phyloP scores from a whole-genome alignment of 2,113 vertebrate genomes.

The Oreocharis arfaki region DNA sequence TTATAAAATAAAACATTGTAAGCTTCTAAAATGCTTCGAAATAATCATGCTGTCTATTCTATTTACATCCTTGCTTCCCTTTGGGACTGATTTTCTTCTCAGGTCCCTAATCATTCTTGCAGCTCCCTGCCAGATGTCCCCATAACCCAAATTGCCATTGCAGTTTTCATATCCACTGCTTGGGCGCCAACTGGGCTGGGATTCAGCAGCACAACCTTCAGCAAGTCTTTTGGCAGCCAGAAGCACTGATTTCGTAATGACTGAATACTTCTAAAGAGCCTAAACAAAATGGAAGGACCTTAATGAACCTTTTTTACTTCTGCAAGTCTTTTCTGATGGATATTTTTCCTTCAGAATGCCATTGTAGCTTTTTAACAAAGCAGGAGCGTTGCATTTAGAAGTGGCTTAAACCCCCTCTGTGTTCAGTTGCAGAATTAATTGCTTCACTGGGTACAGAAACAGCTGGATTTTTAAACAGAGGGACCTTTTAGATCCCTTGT shows the following conservation, averaged over 20 bases:
- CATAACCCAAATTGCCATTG: background rate
- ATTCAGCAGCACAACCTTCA: slow-evolving; percentile 61
- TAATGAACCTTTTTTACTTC: slow-evolving; percentile 61
- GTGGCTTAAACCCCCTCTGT: background rate
- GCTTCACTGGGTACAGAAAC: background rate
- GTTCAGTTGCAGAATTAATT: background rate
- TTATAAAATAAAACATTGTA: background rate
- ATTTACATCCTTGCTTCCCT: background rate
- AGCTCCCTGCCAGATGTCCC: background rate
- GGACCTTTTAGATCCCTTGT: background rate
- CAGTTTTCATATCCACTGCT: background rate
- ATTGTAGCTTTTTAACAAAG: slow-evolving; percentile 14
- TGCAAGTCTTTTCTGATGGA: slow-evolving; percentile 25
- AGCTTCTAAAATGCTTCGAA: background rate
- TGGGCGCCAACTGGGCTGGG: slow-evolving; percentile 51
- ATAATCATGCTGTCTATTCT: background rate
- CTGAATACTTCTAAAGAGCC: slow-evolving; percentile 40
- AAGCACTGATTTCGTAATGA: slow-evolving; percentile 55
- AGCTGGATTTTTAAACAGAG: slow-evolving; percentile 4
- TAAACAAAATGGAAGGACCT: slow-evolving; percentile 52
- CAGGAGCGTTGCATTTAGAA: background rate
- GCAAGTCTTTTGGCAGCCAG: slow-evolving; percentile 64
- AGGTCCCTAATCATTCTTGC: background rate
- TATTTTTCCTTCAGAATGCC: slow-evolving; percentile 42
- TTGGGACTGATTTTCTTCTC: background rate